A percentile compares a stretch with the other conserved stretches of the same genome.
phyloP scores from a whole-genome alignment of 2,888 invertebrate species.

The Sarcophaga rosellei region DNA sequence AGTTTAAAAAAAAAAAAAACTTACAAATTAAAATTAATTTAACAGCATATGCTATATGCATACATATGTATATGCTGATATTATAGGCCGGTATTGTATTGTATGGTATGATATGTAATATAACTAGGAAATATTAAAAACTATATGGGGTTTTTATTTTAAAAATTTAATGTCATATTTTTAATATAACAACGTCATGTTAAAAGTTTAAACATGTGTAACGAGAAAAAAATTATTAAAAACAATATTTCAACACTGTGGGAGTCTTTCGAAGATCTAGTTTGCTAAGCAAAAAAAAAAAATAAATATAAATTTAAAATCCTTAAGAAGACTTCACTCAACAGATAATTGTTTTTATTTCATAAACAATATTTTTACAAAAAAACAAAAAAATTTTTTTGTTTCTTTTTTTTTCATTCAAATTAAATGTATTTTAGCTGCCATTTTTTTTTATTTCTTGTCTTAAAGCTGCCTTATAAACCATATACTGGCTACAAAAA shows the following conservation, averaged over 20 bases:
- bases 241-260: slow-evolving; percentile 56
- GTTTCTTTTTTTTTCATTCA: not conserved
- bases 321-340: not conserved
- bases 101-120: not conserved
- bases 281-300: slow-evolving; percentile 18
- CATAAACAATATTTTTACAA: not conserved
- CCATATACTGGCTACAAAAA: too few species aligned
- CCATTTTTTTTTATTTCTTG: slow-evolving; percentile 10
- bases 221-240: slow-evolving; percentile 17
- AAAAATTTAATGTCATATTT: slow-evolving; percentile 52
- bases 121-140: slow-evolving; percentile 36
- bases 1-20: not conserved
- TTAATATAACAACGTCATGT: slow-evolving; percentile 53
- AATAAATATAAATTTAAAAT: not conserved
- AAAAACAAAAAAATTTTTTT: not conserved
- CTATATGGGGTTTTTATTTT: slow-evolving; percentile 12
- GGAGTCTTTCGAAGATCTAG: slow-evolving; percentile 60
- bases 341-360: slow-evolving; percentile 56
- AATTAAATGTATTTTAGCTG: slow-evolving; percentile 45
- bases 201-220: slow-evolving; percentile 54
- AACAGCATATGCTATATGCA: slow-evolving; percentile 35
- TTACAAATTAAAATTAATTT: slow-evolving; percentile 66
- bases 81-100: too few species aligned
- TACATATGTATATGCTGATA: not conserved
- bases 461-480: slow-evolving; percentile 9